phyloP scores from a whole-genome alignment of 2,888 invertebrate genomes.

The Lasioglossum pauxillum region DNA sequence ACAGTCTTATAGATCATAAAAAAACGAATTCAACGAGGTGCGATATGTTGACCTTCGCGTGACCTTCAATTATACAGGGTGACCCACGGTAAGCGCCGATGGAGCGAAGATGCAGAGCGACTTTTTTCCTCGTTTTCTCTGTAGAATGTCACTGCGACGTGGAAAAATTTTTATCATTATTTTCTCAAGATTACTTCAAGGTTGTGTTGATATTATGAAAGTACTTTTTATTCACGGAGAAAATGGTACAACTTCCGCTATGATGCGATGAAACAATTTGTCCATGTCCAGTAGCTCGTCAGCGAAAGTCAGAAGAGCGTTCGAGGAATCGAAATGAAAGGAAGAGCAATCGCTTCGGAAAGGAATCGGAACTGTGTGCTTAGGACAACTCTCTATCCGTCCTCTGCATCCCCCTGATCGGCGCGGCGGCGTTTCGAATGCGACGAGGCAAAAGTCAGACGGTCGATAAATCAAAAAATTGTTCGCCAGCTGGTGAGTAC shows the following conservation, averaged over 20 bases:
- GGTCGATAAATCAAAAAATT: slow-evolving; percentile 72
- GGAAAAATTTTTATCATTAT: too few species aligned
- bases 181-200: too few species aligned
- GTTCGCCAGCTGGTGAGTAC: slow-evolving; percentile 66
- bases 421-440: slow-evolving; percentile 19
- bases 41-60: too few species aligned
- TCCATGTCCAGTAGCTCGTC: not conserved
- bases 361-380: slow-evolving; percentile 58
- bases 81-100: too few species aligned
- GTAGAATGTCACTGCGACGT: too few species aligned
- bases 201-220: too few species aligned
- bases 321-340: not conserved
- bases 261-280: not conserved
- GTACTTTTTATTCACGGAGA: too few species aligned
- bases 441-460: slow-evolving; percentile 48
- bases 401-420: slow-evolving; percentile 9
- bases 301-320: not conserved
- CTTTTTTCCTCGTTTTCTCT: too few species aligned
- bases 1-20: too few species aligned
- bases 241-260: not conserved
- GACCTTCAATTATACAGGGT: too few species aligned
- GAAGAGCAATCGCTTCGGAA: not conserved
- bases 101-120: too few species aligned
- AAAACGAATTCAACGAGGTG: too few species aligned
- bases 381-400: slow-evolving; percentile 53